phyloP scores from a whole-genome alignment of 2,113 vertebrate species.

The Scomber scombrus region DNA sequence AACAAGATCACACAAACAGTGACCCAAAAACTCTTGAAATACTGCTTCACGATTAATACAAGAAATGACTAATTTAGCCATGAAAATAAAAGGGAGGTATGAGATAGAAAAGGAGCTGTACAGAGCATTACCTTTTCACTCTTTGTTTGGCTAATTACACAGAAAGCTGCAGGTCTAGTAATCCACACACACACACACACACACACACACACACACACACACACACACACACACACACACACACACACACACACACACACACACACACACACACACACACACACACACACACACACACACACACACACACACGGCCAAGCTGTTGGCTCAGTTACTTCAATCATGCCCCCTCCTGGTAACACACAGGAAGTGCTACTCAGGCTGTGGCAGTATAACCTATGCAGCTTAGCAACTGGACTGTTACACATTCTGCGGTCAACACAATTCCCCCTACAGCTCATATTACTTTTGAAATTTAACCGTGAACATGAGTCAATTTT shows the following conservation, averaged over 20 bases:
- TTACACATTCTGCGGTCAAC: not conserved
- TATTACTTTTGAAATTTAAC: not conserved
- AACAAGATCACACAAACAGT: not conserved
- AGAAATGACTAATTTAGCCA: conserved; percentile 15
- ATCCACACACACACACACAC: not conserved
- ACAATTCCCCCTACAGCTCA: not conserved
- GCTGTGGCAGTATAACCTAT: not conserved
- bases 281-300: conserved; percentile 4
- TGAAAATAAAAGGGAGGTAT: not conserved
- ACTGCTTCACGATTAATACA: not conserved
- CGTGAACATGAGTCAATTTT: not conserved
- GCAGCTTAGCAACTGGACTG: not conserved
- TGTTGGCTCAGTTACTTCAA: conserved; percentile 24
- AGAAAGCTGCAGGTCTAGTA: conserved; percentile 7
- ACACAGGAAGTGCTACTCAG: conserved; percentile 23
- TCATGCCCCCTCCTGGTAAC: conserved; percentile 53
- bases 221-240: not conserved
- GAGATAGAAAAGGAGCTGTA: conserved; percentile 1
- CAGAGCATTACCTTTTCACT: not conserved
- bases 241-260: not conserved
- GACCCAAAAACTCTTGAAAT: conserved; percentile 22
- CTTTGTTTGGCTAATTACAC: conserved; percentile 14
- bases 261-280: not conserved
- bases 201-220: conserved; percentile 4
- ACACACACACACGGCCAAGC: not conserved